These are phyloP conservation scores for Oryzias curvinotus DNA, from an alignment of 2,113 vertebrate species.

Conservation along the genomic window DNA sequence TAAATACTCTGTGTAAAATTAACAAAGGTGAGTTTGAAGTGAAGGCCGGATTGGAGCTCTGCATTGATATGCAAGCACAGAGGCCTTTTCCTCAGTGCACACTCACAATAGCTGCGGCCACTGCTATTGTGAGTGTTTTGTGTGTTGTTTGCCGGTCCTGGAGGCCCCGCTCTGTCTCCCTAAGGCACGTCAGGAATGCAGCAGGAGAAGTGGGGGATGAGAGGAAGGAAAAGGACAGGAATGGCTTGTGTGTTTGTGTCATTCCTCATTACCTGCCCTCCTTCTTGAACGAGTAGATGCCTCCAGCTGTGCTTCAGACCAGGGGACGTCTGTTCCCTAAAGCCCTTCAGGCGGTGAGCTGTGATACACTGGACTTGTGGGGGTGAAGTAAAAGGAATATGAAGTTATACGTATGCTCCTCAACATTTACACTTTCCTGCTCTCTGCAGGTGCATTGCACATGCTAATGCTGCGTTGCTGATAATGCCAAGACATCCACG, in stretches of 20 bases:
- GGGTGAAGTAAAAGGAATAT: constrained; percentile 17
- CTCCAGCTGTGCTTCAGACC: constrained; percentile 25
- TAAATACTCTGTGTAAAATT: constrained; percentile 3
- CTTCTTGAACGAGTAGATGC: constrained; percentile 42
- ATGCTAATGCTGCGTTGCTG: neutral
- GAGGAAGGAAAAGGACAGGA: constrained; percentile 35
- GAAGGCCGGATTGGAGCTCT: constrained; percentile 9
- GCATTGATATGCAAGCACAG: constrained; percentile 58
- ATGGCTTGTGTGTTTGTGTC: constrained; percentile 38
- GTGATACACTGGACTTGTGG: constrained; percentile 35
- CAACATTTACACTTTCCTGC: neutral
- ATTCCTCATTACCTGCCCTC: constrained; percentile 59
- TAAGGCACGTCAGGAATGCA: constrained; percentile 73
- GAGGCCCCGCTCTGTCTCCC: constrained; percentile 59
- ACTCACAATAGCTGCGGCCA: constrained; percentile 63
- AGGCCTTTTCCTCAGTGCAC: constrained; percentile 53
- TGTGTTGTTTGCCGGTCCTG: constrained; percentile 63
- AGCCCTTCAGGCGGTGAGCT: constrained; percentile 4
- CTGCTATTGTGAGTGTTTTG: constrained; percentile 59
- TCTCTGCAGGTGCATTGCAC: constrained; percentile 5
- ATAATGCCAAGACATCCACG: neutral
- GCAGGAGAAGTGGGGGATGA: constrained; percentile 52
- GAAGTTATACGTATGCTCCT: neutral
- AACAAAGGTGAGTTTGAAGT: constrained; percentile 17
- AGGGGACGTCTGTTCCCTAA: constrained; percentile 8